Evolutionary conservation across 1,140 invertebrate species (phyloP), one percentile per base, ranked within the genome.

Genomic region (Hycleus cichorii): DNA sequence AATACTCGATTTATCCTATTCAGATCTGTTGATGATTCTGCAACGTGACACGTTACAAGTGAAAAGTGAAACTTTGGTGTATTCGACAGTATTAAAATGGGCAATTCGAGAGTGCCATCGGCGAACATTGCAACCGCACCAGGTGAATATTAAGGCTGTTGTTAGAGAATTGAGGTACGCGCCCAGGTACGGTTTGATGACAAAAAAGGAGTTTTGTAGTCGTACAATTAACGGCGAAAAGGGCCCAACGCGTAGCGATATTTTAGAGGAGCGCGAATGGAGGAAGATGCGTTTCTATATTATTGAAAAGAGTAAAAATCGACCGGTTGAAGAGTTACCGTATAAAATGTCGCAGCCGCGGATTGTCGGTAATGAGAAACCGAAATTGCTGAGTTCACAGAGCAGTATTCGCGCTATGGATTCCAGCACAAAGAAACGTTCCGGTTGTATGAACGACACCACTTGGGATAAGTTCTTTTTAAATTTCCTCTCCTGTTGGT

Each of bases 121-220:
- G 47, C 57, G 66, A 65, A 64, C 66, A 38, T 58, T 65, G 4
- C 52, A 52, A 25, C 47, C 63, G 3, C 59, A 59, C 24, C 39
- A 60, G 32, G 45, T 59, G 7, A 67, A 71, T 49, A 58, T 69
- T 4, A 71, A 65, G 42, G 65, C 67, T 39, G 67, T 71, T 0
- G 43, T 72, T 7, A 60, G 65, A 39, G 60, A 72, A 25, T 55
- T 73, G 18, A 42, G 64, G 6, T 69, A 68, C 46, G 65, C 70
- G 39, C 68, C 72, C 7, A 59, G 71, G 45, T 73, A 73, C 25
- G 70, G 72, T 39, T 58, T 73, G 10, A 70, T 73, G 68, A 59
- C 59, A 2, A 69, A 66, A 49, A 66, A 63, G 39, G 69, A 72
- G 46, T 73, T 73, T 49, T 46, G 49, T 2, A 57, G 49, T n/a